A percentile compares a stretch with the other conserved stretches of the same genome.
These are phyloP conservation scores for Tribolium madens DNA, from an alignment of 1,140 invertebrate species.

Conservation along the genomic window DNA sequence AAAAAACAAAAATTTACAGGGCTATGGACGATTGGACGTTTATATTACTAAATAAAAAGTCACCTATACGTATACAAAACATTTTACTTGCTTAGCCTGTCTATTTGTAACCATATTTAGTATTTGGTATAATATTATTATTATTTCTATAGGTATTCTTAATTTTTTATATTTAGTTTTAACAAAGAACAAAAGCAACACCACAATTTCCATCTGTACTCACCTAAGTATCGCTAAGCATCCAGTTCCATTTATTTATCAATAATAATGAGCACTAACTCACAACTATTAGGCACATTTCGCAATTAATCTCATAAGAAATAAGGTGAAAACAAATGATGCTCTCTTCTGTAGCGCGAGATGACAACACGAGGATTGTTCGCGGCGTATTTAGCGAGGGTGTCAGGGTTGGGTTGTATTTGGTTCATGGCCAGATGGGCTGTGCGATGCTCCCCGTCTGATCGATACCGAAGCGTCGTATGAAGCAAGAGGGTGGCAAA, in stretches of 20 bases:
- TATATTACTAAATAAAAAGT: no score
- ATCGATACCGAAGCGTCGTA: slow-evolving; percentile 27
- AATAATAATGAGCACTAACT: not conserved
- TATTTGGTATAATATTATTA: no score
- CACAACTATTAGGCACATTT: slow-evolving; percentile 4
- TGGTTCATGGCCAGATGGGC: slow-evolving; percentile 43
- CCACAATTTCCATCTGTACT: not conserved
- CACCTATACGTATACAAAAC: no score
- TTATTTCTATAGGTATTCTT: no score
- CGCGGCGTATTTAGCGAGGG: slow-evolving; percentile 22
- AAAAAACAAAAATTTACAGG: no score
- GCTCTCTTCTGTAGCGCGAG: not conserved
- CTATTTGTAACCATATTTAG: no score
- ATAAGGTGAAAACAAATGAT: not conserved
- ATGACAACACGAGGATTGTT: slow-evolving; percentile 7
- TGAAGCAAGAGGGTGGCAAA: slow-evolving; percentile 4
- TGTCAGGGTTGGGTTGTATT: slow-evolving; percentile 41
- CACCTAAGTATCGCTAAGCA: not conserved
- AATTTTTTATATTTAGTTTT: no score
- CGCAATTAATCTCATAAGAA: not conserved
- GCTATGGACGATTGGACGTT: no score
- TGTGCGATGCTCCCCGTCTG: slow-evolving; percentile 20
- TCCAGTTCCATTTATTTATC: not conserved
- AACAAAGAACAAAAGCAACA: not conserved
- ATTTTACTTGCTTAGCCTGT: no score